Conservation (phyloP, 2,888 invertebrate species). For the Agonum fuliginosum region DNA sequence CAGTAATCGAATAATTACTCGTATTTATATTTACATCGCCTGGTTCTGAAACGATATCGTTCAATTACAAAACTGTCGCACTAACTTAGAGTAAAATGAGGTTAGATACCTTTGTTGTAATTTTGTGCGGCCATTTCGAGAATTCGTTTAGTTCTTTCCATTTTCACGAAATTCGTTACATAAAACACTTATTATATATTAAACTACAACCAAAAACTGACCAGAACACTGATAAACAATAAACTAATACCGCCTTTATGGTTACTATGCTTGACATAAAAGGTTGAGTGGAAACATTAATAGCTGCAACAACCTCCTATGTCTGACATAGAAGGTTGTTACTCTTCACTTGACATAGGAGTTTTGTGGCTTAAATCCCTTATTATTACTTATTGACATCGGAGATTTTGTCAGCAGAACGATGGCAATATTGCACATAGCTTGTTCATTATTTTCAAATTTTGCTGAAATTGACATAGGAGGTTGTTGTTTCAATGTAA, state of each 20-base stretch:
- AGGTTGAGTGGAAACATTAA: no score
- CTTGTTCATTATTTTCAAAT: not conserved
- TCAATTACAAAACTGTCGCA: not conserved
- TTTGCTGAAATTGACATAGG: not conserved
- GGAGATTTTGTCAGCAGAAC: not conserved
- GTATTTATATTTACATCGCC: not conserved
- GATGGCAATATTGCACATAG: not conserved
- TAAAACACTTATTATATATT: slow-evolving; percentile 3
- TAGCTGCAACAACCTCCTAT: not conserved
- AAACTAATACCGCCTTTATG: not conserved
- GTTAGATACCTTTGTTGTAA: not conserved
- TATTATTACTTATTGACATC: no score
- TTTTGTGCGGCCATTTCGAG: not conserved
- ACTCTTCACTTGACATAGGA: not conserved
- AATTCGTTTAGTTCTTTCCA: not conserved
- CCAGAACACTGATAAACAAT: not conserved
- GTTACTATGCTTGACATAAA: no score
- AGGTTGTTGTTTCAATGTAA: not conserved
- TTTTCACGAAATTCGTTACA: not conserved
- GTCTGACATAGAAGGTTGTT: not conserved
- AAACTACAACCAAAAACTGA: not conserved
- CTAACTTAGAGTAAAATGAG: not conserved
- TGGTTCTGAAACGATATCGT: not conserved
- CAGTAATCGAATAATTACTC: no score
- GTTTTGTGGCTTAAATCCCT: not conserved